Evolutionary conservation across 2,888 invertebrate species (phyloP).

Genomic region (Arge pagana): DNA sequence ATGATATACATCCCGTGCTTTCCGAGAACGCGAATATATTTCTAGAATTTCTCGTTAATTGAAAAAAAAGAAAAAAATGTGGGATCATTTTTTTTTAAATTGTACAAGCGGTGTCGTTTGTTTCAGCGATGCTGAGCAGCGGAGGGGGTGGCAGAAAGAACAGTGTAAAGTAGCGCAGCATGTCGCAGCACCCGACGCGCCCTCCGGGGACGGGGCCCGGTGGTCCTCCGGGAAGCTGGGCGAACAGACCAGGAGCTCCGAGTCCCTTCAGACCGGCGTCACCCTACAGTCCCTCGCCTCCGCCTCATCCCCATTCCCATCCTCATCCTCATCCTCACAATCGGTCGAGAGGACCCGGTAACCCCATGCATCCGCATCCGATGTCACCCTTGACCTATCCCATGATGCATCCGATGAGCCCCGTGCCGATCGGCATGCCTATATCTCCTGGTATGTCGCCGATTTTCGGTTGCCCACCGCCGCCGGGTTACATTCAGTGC

Average conservation of each 20-base stretch:
- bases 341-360: constrained; percentile 25
- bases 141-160: constrained; percentile 25
- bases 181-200: constrained; percentile 50
- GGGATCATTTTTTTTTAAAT: no score
- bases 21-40: no score
- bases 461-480: constrained; percentile 54
- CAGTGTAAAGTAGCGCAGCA: constrained; percentile 25
- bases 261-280: constrained; percentile 76
- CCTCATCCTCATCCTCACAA: constrained; percentile 32
- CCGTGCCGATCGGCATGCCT: constrained; percentile 67
- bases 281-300: constrained; percentile 76
- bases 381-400: constrained; percentile 63
- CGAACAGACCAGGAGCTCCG: constrained; percentile 62
- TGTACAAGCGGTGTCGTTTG: no score
- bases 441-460: constrained; percentile 70
- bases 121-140: constrained; percentile 33
- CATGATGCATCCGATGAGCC: constrained; percentile 54
- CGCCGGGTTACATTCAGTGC: constrained; percentile 64
- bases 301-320: constrained; percentile 58
- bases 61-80: no score
- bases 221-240: constrained; percentile 53
- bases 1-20: no score
- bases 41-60: no score
- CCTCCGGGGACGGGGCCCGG: constrained; percentile 58
- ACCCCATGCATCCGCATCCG: constrained; percentile 45